phyloP scores from a whole-genome alignment of 1,140 invertebrate genomes.

The Mizuhopecten yessoensis region DNA sequence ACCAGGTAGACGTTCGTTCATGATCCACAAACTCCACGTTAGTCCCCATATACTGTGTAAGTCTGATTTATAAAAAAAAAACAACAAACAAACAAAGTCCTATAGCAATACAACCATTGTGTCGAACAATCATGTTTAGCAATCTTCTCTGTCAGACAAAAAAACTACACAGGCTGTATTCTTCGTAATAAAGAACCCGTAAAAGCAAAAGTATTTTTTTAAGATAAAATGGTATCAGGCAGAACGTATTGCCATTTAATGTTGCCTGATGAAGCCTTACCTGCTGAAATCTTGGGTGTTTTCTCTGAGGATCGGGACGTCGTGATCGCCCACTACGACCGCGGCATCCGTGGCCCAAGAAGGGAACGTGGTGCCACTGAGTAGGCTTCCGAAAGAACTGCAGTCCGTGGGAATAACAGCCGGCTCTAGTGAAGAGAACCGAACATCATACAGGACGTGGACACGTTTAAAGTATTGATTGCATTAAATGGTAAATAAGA shows the following conservation, averaged over 20 bases:
- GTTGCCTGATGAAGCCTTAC: no score
- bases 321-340: constrained; percentile 57
- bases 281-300: constrained; percentile 63
- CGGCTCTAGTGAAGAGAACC: constrained; percentile 51
- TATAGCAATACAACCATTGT: no score
- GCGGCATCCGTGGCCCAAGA: constrained; percentile 47
- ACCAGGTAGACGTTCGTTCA: constrained; percentile 56
- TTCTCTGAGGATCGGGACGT: constrained; percentile 58
- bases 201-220: no score
- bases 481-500: no score
- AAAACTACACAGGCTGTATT: no score
- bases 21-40: constrained; percentile 59
- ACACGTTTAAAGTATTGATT: not conserved
- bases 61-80: constrained; percentile 48
- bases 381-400: constrained; percentile 48
- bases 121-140: no score
- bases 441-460: not conserved
- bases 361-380: constrained; percentile 55
- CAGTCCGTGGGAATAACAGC: constrained; percentile 53
- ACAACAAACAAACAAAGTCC: no score
- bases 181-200: no score
- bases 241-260: no score
- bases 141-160: no score
- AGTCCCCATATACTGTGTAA: constrained; percentile 66
- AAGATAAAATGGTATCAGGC: no score